Evolutionary conservation across 2,888 invertebrate genomes (phyloP).

Genomic region (Agrenia bidenticulata): DNA sequence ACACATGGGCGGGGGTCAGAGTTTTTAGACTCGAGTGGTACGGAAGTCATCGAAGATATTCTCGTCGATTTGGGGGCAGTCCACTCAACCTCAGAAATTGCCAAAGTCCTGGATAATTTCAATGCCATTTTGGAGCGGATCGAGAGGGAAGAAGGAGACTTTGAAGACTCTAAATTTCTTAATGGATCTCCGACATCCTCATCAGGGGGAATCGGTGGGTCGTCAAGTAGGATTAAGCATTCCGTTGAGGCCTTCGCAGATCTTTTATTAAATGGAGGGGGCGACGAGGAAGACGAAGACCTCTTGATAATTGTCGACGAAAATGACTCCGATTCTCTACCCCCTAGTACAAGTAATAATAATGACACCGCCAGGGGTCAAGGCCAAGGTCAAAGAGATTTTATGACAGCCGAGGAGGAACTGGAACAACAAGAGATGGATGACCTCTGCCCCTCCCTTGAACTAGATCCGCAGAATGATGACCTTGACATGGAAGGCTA

Average conservation of each 20-base stretch:
- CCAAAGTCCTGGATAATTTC: constrained; percentile 47
- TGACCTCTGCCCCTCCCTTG: constrained; percentile 17
- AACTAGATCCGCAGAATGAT: neutral
- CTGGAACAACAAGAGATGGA: constrained; percentile 11
- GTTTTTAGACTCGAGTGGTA: no score
- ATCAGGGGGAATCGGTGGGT: constrained; percentile 25
- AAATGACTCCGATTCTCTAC: constrained; percentile 23
- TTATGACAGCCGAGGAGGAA: constrained; percentile 30
- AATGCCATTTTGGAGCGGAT: constrained; percentile 46
- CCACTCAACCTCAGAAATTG: constrained; percentile 41
- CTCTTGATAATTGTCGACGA: constrained; percentile 47
- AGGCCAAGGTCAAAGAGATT: constrained; percentile 29
- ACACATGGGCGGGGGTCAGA: neutral
- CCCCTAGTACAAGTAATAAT: constrained; percentile 14
- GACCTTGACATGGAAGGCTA: constrained; percentile 47
- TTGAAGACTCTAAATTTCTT: constrained; percentile 23
- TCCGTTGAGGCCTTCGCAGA: constrained; percentile 47
- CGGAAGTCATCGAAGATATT: constrained; percentile 5
- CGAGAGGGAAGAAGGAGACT: constrained; percentile 33
- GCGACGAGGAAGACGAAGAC: constrained; percentile 42
- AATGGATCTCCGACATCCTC: constrained; percentile 29
- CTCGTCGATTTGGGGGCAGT: constrained; percentile 2
- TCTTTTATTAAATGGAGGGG: constrained; percentile 46
- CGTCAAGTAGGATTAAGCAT: constrained; percentile 32
- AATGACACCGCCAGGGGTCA: constrained; percentile 5